phyloP scores from a whole-genome alignment of 2,113 vertebrate species.

The Desmodus rotundus region DNA sequence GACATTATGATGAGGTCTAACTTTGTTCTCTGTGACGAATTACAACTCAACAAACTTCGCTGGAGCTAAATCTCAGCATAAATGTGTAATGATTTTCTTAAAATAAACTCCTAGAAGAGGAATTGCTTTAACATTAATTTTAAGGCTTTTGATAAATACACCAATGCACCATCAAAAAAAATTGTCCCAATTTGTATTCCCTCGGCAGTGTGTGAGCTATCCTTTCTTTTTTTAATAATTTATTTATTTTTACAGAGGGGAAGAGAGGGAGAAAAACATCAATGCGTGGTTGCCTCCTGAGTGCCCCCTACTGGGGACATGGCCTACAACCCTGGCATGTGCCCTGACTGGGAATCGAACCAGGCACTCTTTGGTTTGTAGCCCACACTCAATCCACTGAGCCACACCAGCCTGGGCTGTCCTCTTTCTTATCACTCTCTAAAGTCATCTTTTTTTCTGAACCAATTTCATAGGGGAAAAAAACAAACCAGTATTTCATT shows the following conservation, averaged over 20 bases:
- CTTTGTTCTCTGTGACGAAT: background rate
- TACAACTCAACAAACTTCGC: background rate
- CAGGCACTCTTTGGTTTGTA: no score
- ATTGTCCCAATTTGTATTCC: background rate
- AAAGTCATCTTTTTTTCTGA: background rate
- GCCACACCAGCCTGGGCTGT: no score
- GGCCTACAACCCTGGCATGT: no score
- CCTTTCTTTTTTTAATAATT: background rate
- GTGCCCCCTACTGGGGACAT: no score
- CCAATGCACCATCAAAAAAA: background rate
- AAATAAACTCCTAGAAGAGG: constrained; percentile 20
- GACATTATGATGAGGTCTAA: background rate
- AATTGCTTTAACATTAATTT: background rate
- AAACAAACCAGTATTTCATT: background rate
- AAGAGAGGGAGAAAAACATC: no score
- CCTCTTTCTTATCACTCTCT: background rate
- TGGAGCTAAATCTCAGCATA: background rate
- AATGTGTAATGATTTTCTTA: constrained; percentile 8
- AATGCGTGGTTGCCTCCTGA: no score
- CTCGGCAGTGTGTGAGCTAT: background rate
- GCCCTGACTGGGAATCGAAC: no score
- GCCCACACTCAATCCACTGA: no score
- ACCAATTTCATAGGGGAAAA: background rate
- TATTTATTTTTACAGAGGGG: no score
- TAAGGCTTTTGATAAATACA: constrained; percentile 20